phyloP scores from a whole-genome alignment of 1,140 invertebrate genomes.

The Euschistus heros region DNA sequence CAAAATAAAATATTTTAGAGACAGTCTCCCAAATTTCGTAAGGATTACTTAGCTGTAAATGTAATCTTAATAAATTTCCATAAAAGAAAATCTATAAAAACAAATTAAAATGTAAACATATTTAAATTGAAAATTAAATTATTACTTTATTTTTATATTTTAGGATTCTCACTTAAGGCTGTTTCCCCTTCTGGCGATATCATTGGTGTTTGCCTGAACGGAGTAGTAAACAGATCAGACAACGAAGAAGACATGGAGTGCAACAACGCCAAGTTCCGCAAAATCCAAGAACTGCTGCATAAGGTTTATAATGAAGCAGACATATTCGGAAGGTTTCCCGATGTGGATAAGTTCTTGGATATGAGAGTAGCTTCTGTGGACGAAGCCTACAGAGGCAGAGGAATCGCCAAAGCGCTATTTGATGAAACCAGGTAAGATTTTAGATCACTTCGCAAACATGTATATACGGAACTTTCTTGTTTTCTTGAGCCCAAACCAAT shows the following conservation, averaged over 20 bases:
- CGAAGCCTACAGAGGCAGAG: constrained; percentile 48
- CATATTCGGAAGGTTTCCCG: constrained; percentile 43
- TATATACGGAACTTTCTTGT: too few relatives aligned
- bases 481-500: too few relatives aligned
- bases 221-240: constrained; percentile 29
- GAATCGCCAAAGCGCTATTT: constrained; percentile 50
- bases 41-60: too few relatives aligned
- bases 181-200: constrained; percentile 46
- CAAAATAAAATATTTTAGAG: too few relatives aligned
- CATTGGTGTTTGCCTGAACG: constrained; percentile 45
- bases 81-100: too few relatives aligned
- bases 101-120: too few relatives aligned
- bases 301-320: constrained; percentile 44
- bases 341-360: constrained; percentile 45
- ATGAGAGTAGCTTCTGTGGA: constrained; percentile 56
- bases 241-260: constrained; percentile 24
- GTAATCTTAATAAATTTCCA: too few relatives aligned
- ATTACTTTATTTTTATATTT: neutral
- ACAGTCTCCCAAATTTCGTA: too few relatives aligned
- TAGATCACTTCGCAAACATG: too few relatives aligned
- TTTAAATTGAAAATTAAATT: too few relatives aligned
- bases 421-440: constrained; percentile 48
- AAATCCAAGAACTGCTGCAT: constrained; percentile 49
- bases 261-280: constrained; percentile 32
- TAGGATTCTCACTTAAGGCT: constrained; percentile 48